These are phyloP conservation scores for Strix aluco DNA, from an alignment of 2,113 vertebrate genomes.

Conservation along the genomic window DNA sequence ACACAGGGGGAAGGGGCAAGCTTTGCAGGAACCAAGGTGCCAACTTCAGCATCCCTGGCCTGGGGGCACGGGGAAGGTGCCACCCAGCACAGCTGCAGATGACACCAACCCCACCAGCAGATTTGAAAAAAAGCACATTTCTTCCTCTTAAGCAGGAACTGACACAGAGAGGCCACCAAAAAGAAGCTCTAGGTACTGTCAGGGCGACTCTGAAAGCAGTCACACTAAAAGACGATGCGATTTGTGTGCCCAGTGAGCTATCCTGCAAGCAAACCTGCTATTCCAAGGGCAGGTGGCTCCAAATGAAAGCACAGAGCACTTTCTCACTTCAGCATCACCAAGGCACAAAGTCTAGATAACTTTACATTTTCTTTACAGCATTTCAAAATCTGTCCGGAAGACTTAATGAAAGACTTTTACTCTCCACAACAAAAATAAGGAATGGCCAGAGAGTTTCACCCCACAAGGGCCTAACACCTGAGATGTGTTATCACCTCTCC, in stretches of 20 bases:
- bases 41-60: rapidly evolving
- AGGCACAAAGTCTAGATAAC: neutral
- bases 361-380: neutral
- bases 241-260: neutral
- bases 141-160: neutral
- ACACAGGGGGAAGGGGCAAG: neutral
- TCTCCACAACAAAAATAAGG: neutral
- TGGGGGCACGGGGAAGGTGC: rapidly evolving
- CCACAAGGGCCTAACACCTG: neutral
- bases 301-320: neutral
- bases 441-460: neutral
- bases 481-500: neutral
- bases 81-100: neutral
- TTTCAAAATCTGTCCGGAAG: neutral
- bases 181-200: neutral
- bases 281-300: neutral
- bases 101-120: neutral
- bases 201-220: neutral
- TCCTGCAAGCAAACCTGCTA: neutral
- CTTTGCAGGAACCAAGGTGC: neutral
- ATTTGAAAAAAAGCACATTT: neutral
- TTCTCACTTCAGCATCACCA: neutral
- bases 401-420: neutral
- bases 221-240: rapidly evolving
- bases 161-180: neutral